phyloP scores from a whole-genome alignment of 1,140 invertebrate genomes.

The Drosophila burlai region DNA sequence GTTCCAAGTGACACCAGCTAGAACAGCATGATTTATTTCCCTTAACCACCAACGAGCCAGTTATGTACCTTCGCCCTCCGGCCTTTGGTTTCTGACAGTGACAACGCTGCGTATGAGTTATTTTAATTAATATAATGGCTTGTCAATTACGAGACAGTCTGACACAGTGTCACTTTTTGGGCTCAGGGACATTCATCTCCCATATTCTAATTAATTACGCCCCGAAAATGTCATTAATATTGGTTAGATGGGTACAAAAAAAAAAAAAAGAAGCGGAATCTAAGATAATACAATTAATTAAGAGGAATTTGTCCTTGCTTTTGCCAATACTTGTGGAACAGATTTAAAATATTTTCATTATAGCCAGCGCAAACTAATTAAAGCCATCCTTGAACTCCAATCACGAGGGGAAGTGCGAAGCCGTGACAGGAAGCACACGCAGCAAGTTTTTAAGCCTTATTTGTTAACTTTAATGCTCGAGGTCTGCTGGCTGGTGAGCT shows the following conservation, averaged over 20 bases:
- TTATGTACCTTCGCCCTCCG: neutral
- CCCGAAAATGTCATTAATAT: slow-evolving; percentile 58
- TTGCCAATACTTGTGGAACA: slow-evolving; percentile 37
- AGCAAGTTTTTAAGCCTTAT: slow-evolving; percentile 78
- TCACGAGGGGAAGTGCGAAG: slow-evolving; percentile 15
- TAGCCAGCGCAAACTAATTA: slow-evolving; percentile 68
- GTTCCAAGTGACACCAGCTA: slow-evolving; percentile 54
- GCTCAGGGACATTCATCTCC: slow-evolving; percentile 33
- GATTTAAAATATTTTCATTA: slow-evolving; percentile 74
- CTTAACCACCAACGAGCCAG: slow-evolving; percentile 14
- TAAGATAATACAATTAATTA: slow-evolving; percentile 63
- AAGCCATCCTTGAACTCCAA: slow-evolving; percentile 36
- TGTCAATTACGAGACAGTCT: slow-evolving; percentile 69
- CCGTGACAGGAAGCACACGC: slow-evolving; percentile 39
- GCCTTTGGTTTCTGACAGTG: slow-evolving; percentile 5
- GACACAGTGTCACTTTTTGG: slow-evolving; percentile 66
- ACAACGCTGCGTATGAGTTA: slow-evolving; percentile 70
- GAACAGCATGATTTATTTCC: slow-evolving; percentile 62
- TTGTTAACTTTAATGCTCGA: slow-evolving; percentile 72
- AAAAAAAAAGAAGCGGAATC: neutral
- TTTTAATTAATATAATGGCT: slow-evolving; percentile 83
- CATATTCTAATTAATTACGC: slow-evolving; percentile 67
- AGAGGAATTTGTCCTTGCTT: slow-evolving; percentile 30
- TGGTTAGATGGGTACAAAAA: slow-evolving; percentile 29
- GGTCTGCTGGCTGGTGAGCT: slow-evolving; percentile 18